Evolutionary conservation across 2,113 vertebrate species (phyloP).

Genomic region (Datnioides undecimradiatus): DNA sequence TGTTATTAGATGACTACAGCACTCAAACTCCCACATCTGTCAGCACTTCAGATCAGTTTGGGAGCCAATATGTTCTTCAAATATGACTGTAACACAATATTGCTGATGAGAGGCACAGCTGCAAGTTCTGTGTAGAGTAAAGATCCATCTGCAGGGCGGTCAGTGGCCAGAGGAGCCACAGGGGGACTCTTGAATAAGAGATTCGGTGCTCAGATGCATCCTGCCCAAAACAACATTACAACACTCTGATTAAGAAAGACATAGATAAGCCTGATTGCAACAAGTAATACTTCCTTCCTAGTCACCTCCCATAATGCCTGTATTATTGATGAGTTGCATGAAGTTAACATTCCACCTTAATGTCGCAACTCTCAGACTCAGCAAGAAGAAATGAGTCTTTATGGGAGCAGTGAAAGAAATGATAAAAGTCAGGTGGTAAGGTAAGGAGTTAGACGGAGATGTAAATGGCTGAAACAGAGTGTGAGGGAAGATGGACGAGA

Average conservation of each 20-base stretch:
- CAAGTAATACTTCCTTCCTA: neutral
- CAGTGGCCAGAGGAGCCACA: slow-evolving; percentile 34
- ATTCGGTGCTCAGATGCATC: slow-evolving; percentile 25
- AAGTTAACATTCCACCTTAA: slow-evolving; percentile 12
- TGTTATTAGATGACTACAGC: neutral
- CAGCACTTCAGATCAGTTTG: slow-evolving; percentile 24
- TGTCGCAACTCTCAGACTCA: neutral
- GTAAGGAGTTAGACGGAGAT: slow-evolving; percentile 1
- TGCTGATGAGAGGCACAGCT: slow-evolving; percentile 35
- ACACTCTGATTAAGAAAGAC: slow-evolving; percentile 1
- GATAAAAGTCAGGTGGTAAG: slow-evolving; percentile 8
- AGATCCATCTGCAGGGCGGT: slow-evolving; percentile 42
- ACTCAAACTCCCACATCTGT: slow-evolving; percentile 15
- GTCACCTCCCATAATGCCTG: slow-evolving; percentile 6
- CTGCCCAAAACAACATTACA: slow-evolving; percentile 21
- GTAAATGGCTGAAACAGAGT: slow-evolving; percentile 1
- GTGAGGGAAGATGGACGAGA: neutral
- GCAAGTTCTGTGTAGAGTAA: slow-evolving; percentile 28
- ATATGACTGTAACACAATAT: slow-evolving; percentile 23
- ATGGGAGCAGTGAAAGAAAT: slow-evolving; percentile 3
- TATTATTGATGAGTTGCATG: slow-evolving; percentile 9
- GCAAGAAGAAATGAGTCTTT: neutral
- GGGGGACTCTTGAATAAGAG: slow-evolving; percentile 8
- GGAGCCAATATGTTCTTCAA: slow-evolving; percentile 25
- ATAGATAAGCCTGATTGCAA: neutral